A percentile compares a stretch with the other conserved stretches of the same genome.
These are phyloP conservation scores for Mesorhabditis spiculigera DNA, from an alignment of 2,888 invertebrate species.

Conservation along the genomic window DNA sequence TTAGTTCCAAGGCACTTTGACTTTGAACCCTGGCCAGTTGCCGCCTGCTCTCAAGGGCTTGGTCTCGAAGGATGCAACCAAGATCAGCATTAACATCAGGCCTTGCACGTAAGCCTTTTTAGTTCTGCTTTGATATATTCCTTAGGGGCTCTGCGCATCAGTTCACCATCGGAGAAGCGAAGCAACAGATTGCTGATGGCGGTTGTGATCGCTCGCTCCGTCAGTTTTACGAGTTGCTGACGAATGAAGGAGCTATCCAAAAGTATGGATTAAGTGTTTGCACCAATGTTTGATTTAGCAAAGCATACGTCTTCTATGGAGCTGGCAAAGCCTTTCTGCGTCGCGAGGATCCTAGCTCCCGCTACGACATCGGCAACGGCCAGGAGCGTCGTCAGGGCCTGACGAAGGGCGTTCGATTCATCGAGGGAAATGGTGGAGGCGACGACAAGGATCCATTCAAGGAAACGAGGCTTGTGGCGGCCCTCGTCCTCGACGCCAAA, in stretches of 20 bases:
- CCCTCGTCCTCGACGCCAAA: constrained; percentile 2
- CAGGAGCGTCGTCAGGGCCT: constrained; percentile 2
- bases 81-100: neutral
- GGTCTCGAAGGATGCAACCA: neutral
- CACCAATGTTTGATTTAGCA: neutral
- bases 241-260: neutral
- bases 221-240: constrained; percentile 1
- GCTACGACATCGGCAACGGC: neutral
- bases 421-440: neutral
- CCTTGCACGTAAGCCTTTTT: constrained; percentile 3
- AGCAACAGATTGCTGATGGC: neutral
- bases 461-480: neutral
- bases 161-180: neutral
- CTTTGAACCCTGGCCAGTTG: neutral
- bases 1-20: neutral
- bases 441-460: neutral
- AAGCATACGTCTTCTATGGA: neutral
- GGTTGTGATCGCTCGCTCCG: neutral
- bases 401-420: neutral
- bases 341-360: neutral
- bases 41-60: neutral
- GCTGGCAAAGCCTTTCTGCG: neutral
- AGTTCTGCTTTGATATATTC: too few species aligned
- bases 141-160: neutral
- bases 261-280: neutral